Base-by-base conservation (phyloP, 1,140 invertebrate genomes). In the Geopemphigus sp. region DNA sequence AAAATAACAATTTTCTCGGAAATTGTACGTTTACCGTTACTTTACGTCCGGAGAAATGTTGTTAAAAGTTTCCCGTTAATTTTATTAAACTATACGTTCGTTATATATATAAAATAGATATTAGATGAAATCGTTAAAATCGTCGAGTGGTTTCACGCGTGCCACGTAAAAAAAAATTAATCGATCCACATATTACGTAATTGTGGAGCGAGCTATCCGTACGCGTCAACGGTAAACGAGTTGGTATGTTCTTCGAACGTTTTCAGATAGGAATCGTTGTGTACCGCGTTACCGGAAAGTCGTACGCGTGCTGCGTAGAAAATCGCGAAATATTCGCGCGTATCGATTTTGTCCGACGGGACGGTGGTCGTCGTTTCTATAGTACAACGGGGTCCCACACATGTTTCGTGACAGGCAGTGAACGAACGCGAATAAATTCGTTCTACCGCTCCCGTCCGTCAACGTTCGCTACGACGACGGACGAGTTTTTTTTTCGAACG, bases 141-240 rank as follows among this genome's bases (percentile, higher is more conserved):
- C n/a, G n/a, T n/a, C n/a, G n/a, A n/a, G n/a, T n/a, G 29, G 50
- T 64, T 47, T 47, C 24, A 73, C 81, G 29, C 32, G 61, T 66
- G 53, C 56, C n/a, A n/a, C n/a, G n/a, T n/a, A n/a, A 56, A 50
- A 70, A 70, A 68, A 50, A 47, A 6, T 24, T 50, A 70, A 70
- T 70, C 50, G 66, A 24, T 26, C 66, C 66, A 70, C 45, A 70
- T 50, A 70, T 70, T 50, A 14, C 39, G 47, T 8, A 50, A n/a
- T 10, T 14, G 22, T 5, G 45, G 2, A 12, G 6, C 22, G 24
- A 70, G 50, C 45, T 50, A 70, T 10, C 63, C 45, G 50, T 50
- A 70, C 50, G 26, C 45, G 32, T 66, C 32, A 14, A 47, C 24
- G n/a, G 6, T 17, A 19, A 50, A 47, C 15, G 12, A 47, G 39